Conservation (phyloP, 2,113 vertebrate genomes). For the Sinocyclocheilus grahami region DNA sequence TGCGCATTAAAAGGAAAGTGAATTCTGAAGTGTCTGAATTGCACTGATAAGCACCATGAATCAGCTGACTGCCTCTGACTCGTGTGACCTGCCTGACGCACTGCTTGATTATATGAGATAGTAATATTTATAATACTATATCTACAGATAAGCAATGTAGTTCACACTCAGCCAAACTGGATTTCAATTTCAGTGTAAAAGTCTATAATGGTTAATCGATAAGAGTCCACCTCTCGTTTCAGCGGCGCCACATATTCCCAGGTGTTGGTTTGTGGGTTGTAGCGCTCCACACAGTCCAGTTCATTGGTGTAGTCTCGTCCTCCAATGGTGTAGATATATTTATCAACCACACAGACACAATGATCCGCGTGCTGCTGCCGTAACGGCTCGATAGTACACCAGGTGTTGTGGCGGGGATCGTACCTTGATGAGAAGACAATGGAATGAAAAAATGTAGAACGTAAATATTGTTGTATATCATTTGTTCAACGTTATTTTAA, state of each 20-base stretch:
- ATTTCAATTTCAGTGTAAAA: not conserved
- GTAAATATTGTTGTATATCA: not conserved
- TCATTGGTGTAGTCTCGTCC: conserved; percentile 92
- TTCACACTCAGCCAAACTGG: not conserved
- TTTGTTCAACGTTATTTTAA: not conserved
- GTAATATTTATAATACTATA: not conserved
- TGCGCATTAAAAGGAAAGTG: not conserved
- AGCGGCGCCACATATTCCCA: conserved; percentile 91
- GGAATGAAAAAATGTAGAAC: not conserved
- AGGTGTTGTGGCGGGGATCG: conserved; percentile 93
- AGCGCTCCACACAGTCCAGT: conserved; percentile 90
- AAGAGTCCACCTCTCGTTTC: conserved; percentile 79
- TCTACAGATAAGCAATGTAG: not conserved
- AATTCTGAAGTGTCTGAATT: not conserved
- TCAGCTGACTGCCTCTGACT: not conserved
- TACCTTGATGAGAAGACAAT: conserved; percentile 76
- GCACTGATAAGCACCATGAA: not conserved
- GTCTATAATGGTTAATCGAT: not conserved
- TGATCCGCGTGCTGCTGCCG: conserved; percentile 92
- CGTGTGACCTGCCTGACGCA: not conserved
- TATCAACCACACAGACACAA: conserved; percentile 86
- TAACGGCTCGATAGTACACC: conserved; percentile 90
- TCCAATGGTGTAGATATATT: conserved; percentile 88
- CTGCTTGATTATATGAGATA: not conserved
- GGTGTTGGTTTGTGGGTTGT: conserved; percentile 87